A percentile compares a stretch with the other conserved stretches of the same genome.
Evolutionary conservation across 2,113 vertebrate species (phyloP).

Genomic region (Balaenoptera acutorostrata): DNA sequence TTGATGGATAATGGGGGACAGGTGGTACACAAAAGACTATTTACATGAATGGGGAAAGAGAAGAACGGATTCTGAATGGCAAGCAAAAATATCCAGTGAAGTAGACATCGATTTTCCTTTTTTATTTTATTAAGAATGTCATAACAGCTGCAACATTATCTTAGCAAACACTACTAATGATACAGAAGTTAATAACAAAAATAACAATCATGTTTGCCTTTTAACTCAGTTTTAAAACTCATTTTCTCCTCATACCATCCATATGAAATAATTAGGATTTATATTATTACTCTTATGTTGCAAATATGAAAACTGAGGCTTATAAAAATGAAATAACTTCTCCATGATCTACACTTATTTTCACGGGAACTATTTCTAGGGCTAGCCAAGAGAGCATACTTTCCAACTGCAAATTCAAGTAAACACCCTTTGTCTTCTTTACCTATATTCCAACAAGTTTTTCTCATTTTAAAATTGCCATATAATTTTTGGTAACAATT

Average conservation of each 20-base stretch:
- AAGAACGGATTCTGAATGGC: neutral
- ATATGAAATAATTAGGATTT: neutral
- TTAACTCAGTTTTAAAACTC: neutral
- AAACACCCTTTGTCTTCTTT: constrained; percentile 27
- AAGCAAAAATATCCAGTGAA: neutral
- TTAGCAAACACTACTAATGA: neutral
- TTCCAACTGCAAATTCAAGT: constrained; percentile 19
- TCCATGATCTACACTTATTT: neutral
- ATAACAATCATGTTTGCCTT: neutral
- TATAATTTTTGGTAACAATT: constrained; percentile 36
- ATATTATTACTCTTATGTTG: neutral
- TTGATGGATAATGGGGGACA: neutral
- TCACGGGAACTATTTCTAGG: neutral
- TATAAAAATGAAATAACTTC: neutral
- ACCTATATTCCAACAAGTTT: neutral
- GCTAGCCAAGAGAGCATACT: neutral
- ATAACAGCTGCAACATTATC: neutral
- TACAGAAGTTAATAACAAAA: neutral
- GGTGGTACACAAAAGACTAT: neutral
- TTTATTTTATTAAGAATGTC: constrained; percentile 5
- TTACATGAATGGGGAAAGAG: neutral
- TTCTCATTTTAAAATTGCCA: constrained; percentile 33
- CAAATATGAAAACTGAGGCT: neutral
- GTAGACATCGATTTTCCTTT: neutral
- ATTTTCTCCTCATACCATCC: neutral